Conservation (phyloP, 2,113 vertebrate genomes). For the Balaenoptera acutorostrata region DNA sequence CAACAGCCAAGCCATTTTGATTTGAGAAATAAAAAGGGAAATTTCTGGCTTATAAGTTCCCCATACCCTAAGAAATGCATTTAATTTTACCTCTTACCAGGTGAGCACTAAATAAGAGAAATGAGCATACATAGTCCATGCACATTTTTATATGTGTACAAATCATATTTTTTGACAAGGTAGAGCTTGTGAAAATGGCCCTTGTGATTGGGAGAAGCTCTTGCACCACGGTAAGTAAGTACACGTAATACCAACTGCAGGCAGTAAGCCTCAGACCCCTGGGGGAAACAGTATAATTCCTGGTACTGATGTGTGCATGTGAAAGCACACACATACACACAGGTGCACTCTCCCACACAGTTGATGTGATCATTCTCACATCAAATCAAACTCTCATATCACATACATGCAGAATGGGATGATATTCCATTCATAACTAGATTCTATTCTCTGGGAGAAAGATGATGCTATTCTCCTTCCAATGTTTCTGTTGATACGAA, state of each 20-base stretch:
- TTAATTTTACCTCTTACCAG: background rate
- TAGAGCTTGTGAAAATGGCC: background rate
- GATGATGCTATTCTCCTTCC: background rate
- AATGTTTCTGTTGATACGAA: background rate
- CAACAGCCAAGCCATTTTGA: background rate
- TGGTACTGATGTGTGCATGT: background rate
- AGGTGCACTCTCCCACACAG: background rate
- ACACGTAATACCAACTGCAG: background rate
- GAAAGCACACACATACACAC: too few species aligned
- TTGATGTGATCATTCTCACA: background rate
- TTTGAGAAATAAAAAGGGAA: constrained; percentile 40
- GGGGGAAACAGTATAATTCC: background rate
- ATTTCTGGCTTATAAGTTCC: background rate
- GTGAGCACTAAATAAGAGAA: background rate
- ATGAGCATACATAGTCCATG: background rate
- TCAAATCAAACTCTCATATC: background rate
- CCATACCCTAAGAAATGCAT: background rate
- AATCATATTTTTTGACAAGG: background rate
- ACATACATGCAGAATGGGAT: background rate
- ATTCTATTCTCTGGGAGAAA: background rate
- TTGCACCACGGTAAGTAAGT: background rate
- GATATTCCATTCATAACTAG: background rate
- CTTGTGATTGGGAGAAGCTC: background rate
- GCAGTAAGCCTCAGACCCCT: background rate
- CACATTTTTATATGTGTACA: background rate